Base-by-base conservation (phyloP, 1,140 invertebrate species). In the Drosophila elegans region DNA sequence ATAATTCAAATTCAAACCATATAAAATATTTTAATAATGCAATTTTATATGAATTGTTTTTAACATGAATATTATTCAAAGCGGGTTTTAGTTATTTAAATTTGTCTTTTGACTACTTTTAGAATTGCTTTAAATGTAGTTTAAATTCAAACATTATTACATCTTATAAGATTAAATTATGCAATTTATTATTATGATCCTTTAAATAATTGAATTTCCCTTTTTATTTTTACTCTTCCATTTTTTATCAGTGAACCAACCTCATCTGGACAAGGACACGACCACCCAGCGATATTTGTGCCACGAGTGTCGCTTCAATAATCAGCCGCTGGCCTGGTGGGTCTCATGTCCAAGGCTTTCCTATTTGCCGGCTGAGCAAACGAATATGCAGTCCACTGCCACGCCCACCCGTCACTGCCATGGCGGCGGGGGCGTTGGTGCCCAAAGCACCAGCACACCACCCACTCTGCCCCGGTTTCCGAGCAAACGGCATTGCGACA, bases 251-350 rank as follows among this genome's bases (percentile, higher is more conserved):
- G 16, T 21, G 16, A 21, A 21, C 16, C 45, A 48, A 4, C 51
- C 34, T 3, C 52, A 38, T 7, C 32, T 25, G 10, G 38, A 51
- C 29, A 10, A 51, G 27, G n/a, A 51, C 2, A 27, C 27, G 11
- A 16, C n/a, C 12, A 60, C 82, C 12, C 62, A 72, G 34, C 74
- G 91, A 5, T 86, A 91, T 61, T 57, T 91, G 56, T 92, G 91
- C 57, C 48, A 66, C 66, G 79, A 90, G 59, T 92, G 91, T 52
- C 82, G 88, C 21, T 92, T 90, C 67, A 91, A 92, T 77, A 86
- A 92, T 80, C 90, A 91, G 60, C 91, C 91, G 11, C 29, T 92
- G 12, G 84, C 85, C 71, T 92, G 91, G 91, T 92, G 91, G 91
- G 88, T 92, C 46, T 91, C 91, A 38, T 92, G 91, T 78, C 91